phyloP scores from a whole-genome alignment of 2,888 invertebrate species.

The Lithophane socia region DNA sequence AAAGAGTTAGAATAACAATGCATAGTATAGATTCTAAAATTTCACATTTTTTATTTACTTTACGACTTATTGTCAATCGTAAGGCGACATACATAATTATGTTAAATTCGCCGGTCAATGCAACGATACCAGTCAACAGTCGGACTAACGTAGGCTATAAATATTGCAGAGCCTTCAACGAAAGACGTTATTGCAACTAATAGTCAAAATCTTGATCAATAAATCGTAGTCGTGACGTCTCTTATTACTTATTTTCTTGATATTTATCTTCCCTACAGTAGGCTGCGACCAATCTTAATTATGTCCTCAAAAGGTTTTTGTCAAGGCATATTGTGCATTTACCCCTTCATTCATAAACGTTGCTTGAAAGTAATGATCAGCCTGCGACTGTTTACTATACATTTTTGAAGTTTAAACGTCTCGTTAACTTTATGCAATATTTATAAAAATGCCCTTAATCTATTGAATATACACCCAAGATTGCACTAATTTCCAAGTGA shows the following conservation, averaged over 20 bases:
- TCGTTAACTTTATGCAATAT: not conserved
- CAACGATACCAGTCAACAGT: not conserved
- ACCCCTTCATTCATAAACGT: not conserved
- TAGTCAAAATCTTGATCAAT: conserved; percentile 18
- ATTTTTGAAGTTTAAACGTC: not conserved
- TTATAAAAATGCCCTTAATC: not conserved
- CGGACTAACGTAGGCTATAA: conserved; percentile 5
- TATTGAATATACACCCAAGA: not conserved
- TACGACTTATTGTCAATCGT: conserved; percentile 17
- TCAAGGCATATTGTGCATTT: not conserved
- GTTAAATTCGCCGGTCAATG: not conserved
- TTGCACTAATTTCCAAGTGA: not conserved
- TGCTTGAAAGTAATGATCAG: not conserved
- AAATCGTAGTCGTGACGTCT: conserved; percentile 11
- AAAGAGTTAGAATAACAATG: conserved; percentile 45
- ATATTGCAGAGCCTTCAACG: conserved; percentile 29
- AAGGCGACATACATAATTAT: not conserved
- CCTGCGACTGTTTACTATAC: not conserved
- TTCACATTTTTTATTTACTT: conserved; percentile 35
- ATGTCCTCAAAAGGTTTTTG: not conserved
- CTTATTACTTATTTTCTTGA: conserved; percentile 41
- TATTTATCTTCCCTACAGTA: not conserved
- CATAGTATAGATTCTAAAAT: conserved; percentile 27
- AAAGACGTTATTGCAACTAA: not conserved
- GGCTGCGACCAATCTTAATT: conserved; percentile 15